A percentile compares a stretch with the other conserved stretches of the same genome.
These are phyloP conservation scores for Drosophila vallismaia DNA, from an alignment of 2,888 invertebrate genomes.

Conservation along the genomic window DNA sequence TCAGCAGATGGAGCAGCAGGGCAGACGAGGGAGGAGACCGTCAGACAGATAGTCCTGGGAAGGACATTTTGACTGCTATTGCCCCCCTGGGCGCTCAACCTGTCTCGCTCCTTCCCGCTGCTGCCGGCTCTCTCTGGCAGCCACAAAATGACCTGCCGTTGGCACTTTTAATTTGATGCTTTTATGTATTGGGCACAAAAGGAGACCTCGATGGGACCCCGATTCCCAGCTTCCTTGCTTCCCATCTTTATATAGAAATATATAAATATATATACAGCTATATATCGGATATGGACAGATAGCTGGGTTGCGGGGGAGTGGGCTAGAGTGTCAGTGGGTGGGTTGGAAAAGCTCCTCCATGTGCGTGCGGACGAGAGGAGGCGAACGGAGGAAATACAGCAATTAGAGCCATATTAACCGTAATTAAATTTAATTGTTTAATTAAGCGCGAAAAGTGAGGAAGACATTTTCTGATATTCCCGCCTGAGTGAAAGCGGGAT, in stretches of 20 bases:
- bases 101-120: conserved; percentile 2
- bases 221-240: conserved; percentile 35
- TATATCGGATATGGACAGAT: conserved; percentile 13
- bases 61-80: conserved; percentile 45
- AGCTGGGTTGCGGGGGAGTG: conserved; percentile 12
- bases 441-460: conserved; percentile 83
- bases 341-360: conserved; percentile 37
- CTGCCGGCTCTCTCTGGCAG: conserved; percentile 9
- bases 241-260: conserved; percentile 17
- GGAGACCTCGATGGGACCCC: conserved; percentile 37
- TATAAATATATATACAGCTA: conserved; percentile 16
- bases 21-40: conserved; percentile 1
- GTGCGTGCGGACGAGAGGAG: conserved; percentile 67
- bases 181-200: conserved; percentile 61
- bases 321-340: not conserved
- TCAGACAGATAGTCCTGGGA: conserved; percentile 66
- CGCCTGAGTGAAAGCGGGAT: not conserved
- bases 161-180: conserved; percentile 77
- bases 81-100: conserved; percentile 16
- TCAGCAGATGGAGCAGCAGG: conserved; percentile 20
- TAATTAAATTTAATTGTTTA: conserved; percentile 84
- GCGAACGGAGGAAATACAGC: conserved; percentile 80
- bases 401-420: conserved; percentile 84
- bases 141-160: conserved; percentile 49
- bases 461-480: conserved; percentile 74